Evolutionary conservation across 2,797 vertebrate genomes (phyloP), one percentile per base, ranked within the genome.

Genomic region (Pseudochromis fuscus): DNA sequence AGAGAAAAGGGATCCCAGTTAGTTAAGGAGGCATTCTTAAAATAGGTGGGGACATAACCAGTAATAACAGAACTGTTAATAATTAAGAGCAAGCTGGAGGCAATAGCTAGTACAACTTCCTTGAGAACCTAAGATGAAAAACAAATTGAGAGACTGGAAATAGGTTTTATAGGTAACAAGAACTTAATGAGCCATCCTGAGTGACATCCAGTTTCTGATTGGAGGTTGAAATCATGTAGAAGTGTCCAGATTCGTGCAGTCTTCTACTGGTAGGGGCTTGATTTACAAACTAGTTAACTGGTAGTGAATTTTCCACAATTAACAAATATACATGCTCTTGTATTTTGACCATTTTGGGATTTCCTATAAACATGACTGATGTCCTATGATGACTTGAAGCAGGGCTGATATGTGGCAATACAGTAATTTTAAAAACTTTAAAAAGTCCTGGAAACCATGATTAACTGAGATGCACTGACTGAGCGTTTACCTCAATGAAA

Each of bases 1-100:
- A 37, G 30, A 49, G 55, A n/a, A 25, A 66, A 38, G 33, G n/a
- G 27, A 40, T 62, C 21, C 53, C 37, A 16, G n/a, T 21, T 66
- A 51, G 50, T 35, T 31, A 40, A n/a, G 33, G 24, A 44, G 37
- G 13, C 33, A 28, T 76, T 46, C 24, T 55, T 49, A 5, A 44
- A 60, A 49, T 28, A 35, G 49, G 49, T 35, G 13, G n/a, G 30
- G 8, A 49, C 63, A 49, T 35, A 35, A 61, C 25, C 56, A 3
- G 19, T 45, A 50, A 69, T 48, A 40, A 48, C 4, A 25, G 31
- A 63, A 61, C 21, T 58, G 56, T 70, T 67, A 56, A 57, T 62
- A 42, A 67, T 63, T 60, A 62, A 33, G 25, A 64, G 7, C 10
- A 40, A 65, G 37, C 45, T 52, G n/a, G 28, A 42, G 13, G 35